Evolutionary conservation across 2,888 invertebrate genomes (phyloP).

Genomic region (Cataglyphis albicans): DNA sequence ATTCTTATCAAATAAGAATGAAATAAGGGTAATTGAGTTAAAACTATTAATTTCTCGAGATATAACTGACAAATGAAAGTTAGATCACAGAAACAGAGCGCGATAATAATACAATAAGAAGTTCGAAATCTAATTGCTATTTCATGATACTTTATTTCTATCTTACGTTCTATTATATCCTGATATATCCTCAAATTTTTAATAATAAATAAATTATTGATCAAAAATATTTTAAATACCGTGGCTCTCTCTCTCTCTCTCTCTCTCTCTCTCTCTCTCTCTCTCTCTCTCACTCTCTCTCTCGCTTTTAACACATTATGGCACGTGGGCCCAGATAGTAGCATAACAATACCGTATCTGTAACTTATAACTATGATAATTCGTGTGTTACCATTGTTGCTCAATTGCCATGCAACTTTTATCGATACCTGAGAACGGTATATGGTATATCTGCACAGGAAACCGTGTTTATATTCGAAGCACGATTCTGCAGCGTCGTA

Average conservation of each 20-base stretch:
- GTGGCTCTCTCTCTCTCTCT: too few relatives aligned
- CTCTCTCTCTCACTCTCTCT: too few relatives aligned
- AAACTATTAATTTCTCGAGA: neutral
- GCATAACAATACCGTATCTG: conserved; percentile 22
- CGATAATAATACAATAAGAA: neutral
- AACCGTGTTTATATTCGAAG: conserved; percentile 15
- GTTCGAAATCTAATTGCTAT: neutral
- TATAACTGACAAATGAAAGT: neutral
- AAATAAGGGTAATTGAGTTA: neutral
- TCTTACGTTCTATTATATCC: neutral
- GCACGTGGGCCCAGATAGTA: neutral
- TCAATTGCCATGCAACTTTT: conserved; percentile 8
- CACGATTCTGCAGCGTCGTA: conserved; percentile 36
- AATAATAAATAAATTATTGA: neutral
- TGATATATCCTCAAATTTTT: neutral
- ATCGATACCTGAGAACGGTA: conserved; percentile 18
- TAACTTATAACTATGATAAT: conserved; percentile 15
- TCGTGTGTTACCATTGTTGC: neutral
- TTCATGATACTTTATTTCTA: neutral
- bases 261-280: too few relatives aligned
- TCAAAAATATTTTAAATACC: neutral
- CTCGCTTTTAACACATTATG: neutral
- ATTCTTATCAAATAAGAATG: neutral
- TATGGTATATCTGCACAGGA: conserved; percentile 12
- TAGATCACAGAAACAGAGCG: neutral